Evolutionary conservation across 2,113 vertebrate species (phyloP).

Genomic region (Alethe diademata): DNA sequence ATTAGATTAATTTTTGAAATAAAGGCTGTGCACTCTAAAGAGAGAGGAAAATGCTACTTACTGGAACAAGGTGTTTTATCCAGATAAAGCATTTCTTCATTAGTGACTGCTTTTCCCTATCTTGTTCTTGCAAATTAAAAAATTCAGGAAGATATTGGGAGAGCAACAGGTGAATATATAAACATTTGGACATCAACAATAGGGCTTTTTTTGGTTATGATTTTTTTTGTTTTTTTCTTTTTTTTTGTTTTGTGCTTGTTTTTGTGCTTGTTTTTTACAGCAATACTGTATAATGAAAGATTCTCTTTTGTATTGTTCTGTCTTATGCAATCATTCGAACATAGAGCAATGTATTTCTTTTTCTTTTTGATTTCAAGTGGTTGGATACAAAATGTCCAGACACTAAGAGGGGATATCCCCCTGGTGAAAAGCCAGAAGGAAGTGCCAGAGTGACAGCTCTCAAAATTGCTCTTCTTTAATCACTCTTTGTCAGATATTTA

Average conservation of each 20-base stretch:
- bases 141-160: constrained; percentile 4
- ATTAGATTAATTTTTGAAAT: constrained; percentile 20
- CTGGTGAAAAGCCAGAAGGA: neutral
- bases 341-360: neutral
- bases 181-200: neutral
- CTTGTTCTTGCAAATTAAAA: neutral
- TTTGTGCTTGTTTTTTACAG: neutral
- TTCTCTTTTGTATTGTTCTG: neutral
- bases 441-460: neutral
- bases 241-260: neutral
- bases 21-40: neutral
- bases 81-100: constrained; percentile 12
- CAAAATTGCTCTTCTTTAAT: constrained; percentile 1
- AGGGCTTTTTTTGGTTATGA: neutral
- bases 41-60: constrained; percentile 10
- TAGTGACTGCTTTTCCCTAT: neutral
- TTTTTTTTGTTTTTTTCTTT: neutral
- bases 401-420: neutral
- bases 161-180: neutral
- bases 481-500: neutral
- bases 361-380: neutral
- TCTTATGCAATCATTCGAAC: neutral
- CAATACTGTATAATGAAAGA: neutral
- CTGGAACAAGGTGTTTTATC: constrained; percentile 25
- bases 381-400: neutral